phyloP scores from a whole-genome alignment of 2,797 vertebrate genomes.

The Acanthurus tractus region DNA sequence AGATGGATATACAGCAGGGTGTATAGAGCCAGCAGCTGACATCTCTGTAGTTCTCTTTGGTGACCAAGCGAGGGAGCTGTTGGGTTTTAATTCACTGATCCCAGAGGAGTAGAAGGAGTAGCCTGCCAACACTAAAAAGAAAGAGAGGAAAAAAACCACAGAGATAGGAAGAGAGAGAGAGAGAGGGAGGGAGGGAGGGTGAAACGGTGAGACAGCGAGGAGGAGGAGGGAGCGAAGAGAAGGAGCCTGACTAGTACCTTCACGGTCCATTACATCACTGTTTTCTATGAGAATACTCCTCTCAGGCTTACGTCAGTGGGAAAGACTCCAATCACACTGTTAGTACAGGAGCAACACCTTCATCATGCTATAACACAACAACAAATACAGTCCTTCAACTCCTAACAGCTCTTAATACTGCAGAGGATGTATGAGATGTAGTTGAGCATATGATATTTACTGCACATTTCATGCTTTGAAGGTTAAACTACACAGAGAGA shows the following conservation, averaged over 20 bases:
- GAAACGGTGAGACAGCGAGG: conserved; percentile 52
- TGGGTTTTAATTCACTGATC: conserved; percentile 74
- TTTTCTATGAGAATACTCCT: conserved; percentile 73
- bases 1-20: conserved; percentile 14
- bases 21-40: neutral
- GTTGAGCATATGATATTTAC: conserved; percentile 3
- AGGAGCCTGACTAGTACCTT: conserved; percentile 74
- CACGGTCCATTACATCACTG: conserved; percentile 82
- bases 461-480: neutral
- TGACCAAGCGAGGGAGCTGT: conserved; percentile 77
- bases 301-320: conserved; percentile 75
- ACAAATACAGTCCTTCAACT: conserved; percentile 51
- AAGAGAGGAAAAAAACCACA: conserved; percentile 27
- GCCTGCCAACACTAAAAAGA: conserved; percentile 68
- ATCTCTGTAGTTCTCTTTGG: conserved; percentile 45
- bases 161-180: conserved; percentile 43
- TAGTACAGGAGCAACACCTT: conserved; percentile 72
- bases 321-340: conserved; percentile 73
- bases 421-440: conserved; percentile 36
- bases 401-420: conserved; percentile 26
- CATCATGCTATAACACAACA: conserved; percentile 65
- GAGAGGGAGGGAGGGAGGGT: conserved; percentile 41
- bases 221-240: conserved; percentile 61
- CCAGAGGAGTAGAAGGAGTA: conserved; percentile 70
- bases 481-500: too few relatives aligned